phyloP scores from a whole-genome alignment of 2,797 vertebrate genomes.

The Odontamblyopus rebecca region DNA sequence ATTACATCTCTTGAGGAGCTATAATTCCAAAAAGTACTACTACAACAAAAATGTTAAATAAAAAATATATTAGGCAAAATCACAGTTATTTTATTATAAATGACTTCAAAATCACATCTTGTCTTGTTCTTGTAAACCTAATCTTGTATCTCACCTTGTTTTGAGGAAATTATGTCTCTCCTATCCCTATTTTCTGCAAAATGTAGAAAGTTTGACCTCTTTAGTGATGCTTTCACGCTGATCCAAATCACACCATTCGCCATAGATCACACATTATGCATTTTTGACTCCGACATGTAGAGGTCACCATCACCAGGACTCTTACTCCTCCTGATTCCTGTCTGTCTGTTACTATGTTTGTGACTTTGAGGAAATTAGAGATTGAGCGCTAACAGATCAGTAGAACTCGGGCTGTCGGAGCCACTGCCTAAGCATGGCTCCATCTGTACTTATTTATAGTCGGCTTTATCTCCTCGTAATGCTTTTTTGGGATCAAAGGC shows the following conservation, averaged over 20 bases:
- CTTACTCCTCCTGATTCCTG: constrained; percentile 8
- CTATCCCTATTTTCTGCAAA: too few species aligned
- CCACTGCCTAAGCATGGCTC: constrained; percentile 29
- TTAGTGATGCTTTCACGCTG: neutral
- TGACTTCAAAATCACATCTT: too few species aligned
- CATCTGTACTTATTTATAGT: constrained; percentile 67
- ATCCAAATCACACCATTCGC: neutral
- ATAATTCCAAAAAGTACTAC: too few species aligned
- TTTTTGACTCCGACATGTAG: neutral
- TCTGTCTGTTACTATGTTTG: constrained; percentile 24
- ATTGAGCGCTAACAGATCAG: constrained; percentile 42
- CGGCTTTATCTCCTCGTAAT: constrained; percentile 45
- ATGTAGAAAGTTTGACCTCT: neutral
- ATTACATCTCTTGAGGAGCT: too few species aligned
- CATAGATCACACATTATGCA: neutral
- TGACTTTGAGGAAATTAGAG: constrained; percentile 40
- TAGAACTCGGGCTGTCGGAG: constrained; percentile 34
- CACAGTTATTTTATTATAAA: too few species aligned
- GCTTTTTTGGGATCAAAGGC: constrained; percentile 57
- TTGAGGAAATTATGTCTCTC: too few species aligned
- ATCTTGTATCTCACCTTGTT: too few species aligned
- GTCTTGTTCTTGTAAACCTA: too few species aligned
- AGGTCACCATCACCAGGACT: constrained; percentile 1
- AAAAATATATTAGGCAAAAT: too few species aligned
- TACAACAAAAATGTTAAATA: too few species aligned